phyloP scores from a whole-genome alignment of 2,888 invertebrate genomes.

The Griposia aprilina region DNA sequence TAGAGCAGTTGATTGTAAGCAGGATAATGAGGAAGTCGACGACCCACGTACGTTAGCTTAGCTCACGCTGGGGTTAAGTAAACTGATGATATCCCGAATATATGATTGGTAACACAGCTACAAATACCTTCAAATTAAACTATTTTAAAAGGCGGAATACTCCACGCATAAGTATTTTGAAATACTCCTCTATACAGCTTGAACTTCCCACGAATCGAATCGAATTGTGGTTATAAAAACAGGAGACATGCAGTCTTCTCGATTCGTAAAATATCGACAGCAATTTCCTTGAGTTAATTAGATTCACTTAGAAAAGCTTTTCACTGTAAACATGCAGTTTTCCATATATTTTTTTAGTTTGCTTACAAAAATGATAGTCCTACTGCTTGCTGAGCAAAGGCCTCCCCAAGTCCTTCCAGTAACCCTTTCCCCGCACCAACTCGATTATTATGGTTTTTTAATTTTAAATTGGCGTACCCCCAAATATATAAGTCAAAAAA shows the following conservation, averaged over 20 bases:
- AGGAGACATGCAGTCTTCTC: not conserved
- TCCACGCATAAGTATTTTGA: not conserved
- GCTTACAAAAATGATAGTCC: not conserved
- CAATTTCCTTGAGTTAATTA: not conserved
- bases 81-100: conserved; percentile 23
- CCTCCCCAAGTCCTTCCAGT: not conserved
- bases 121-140: not conserved
- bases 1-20: conserved; percentile 38
- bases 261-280: not conserved
- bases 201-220: not conserved
- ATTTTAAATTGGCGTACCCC: not conserved
- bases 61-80: conserved; percentile 29
- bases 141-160: too few relatives aligned
- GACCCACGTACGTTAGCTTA: conserved; percentile 48
- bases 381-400: not conserved
- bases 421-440: not conserved
- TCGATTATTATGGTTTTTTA: not conserved
- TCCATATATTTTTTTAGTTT: not conserved
- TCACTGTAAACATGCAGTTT: not conserved
- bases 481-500: not conserved
- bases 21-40: conserved; percentile 63
- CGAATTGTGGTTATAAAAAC: not conserved
- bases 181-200: not conserved
- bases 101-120: not conserved
- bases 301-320: not conserved